Evolutionary conservation across 2,113 vertebrate species (phyloP).

Genomic region (Macroglossus sobrinus): DNA sequence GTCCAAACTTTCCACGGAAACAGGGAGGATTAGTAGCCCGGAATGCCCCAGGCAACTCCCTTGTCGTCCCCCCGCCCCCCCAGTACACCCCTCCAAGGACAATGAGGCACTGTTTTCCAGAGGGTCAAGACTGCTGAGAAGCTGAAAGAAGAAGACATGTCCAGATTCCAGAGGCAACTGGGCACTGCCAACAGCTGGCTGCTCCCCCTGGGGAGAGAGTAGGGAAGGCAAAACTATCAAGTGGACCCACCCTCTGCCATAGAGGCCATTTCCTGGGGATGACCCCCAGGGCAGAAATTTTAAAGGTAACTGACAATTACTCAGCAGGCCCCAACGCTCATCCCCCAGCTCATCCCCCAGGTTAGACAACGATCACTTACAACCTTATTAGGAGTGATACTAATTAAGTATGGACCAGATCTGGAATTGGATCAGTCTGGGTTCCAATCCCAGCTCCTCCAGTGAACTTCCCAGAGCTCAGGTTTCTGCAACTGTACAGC

Average conservation of each 20-base stretch:
- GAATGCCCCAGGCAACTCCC: constrained; percentile 80
- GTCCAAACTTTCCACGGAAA: constrained; percentile 78
- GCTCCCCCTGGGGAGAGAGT: constrained; percentile 1
- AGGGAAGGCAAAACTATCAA: constrained; percentile 45
- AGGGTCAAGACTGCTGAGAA: constrained; percentile 78
- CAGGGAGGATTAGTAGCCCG: constrained; percentile 59
- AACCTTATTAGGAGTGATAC: background rate
- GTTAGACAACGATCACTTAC: background rate
- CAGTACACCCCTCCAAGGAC: constrained; percentile 66
- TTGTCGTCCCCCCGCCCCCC: constrained; percentile 38
- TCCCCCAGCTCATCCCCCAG: background rate
- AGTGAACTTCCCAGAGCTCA: constrained; percentile 31
- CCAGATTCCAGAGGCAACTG: constrained; percentile 70
- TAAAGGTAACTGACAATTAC: constrained; percentile 36
- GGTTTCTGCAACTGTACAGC: background rate
- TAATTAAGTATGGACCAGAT: background rate
- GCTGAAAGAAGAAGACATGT: constrained; percentile 77
- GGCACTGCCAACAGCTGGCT: constrained; percentile 65
- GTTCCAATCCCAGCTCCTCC: background rate
- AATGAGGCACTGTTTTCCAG: constrained; percentile 82
- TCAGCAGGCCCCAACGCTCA: background rate
- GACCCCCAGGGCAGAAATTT: constrained; percentile 33
- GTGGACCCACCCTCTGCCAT: background rate
- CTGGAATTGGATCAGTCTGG: constrained; percentile 23
- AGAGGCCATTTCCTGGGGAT: background rate